Evolutionary conservation across 1,140 invertebrate species (phyloP).

Genomic region (Anthonomus grandis): DNA sequence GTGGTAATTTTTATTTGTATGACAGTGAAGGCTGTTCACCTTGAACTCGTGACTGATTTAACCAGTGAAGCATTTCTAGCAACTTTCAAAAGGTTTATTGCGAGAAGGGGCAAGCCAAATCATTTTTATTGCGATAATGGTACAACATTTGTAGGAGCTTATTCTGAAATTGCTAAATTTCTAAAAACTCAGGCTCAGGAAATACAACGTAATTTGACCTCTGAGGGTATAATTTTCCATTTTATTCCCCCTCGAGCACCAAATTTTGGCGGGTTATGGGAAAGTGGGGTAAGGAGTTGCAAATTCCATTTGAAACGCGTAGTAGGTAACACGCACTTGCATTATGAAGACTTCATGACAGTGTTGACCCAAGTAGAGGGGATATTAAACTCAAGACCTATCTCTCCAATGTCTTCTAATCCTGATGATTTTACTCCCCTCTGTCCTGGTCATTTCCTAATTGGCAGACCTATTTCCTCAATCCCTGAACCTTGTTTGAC

Average conservation of each 20-base stretch:
- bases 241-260: slow-evolving; percentile 39
- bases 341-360: slow-evolving; percentile 30
- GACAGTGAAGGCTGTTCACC: slow-evolving; percentile 35
- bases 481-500: slow-evolving; percentile 6
- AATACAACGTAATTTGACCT: slow-evolving; percentile 6
- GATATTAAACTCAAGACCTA: slow-evolving; percentile 30
- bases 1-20: slow-evolving; percentile 29
- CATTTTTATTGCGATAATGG: slow-evolving; percentile 38
- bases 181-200: slow-evolving; percentile 40
- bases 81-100: slow-evolving; percentile 37
- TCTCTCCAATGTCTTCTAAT: slow-evolving; percentile 28
- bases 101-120: slow-evolving; percentile 28
- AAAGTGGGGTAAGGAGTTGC: slow-evolving; percentile 44
- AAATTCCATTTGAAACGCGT: slow-evolving; percentile 45
- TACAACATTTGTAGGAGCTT: slow-evolving; percentile 38
- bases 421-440: slow-evolving; percentile 27
- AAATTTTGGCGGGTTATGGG: slow-evolving; percentile 50
- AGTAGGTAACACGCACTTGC: slow-evolving; percentile 20
- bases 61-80: slow-evolving; percentile 35
- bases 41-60: slow-evolving; percentile 40
- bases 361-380: slow-evolving; percentile 27
- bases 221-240: slow-evolving; percentile 12
- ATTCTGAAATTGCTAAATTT: slow-evolving; percentile 36
- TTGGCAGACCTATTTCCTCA: slow-evolving; percentile 25
- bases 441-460: slow-evolving; percentile 29